Evolutionary conservation across 2,113 vertebrate species (phyloP).

Genomic region (Burhinus bistriatus): DNA sequence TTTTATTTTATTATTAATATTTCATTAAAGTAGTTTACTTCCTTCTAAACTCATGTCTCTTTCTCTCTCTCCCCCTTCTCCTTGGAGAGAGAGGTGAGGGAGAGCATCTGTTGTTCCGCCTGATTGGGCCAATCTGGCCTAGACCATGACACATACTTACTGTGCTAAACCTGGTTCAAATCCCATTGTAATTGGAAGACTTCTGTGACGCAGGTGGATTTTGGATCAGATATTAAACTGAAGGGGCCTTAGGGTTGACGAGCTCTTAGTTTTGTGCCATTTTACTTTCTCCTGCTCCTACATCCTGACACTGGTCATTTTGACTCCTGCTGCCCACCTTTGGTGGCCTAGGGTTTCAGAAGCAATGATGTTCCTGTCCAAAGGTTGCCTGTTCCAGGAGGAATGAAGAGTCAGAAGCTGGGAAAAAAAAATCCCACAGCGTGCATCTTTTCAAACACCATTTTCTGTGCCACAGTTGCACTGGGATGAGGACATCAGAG

Average conservation of each 20-base stretch:
- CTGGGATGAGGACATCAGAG: neutral
- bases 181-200: neutral
- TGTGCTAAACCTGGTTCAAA: neutral
- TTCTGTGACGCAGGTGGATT: neutral
- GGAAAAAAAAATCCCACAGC: neutral
- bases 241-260: neutral
- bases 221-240: neutral
- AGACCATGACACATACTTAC: no score
- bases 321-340: neutral
- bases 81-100: no score
- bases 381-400: neutral
- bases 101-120: no score
- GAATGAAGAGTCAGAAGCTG: neutral
- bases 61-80: no score
- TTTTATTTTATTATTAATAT: no score
- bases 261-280: neutral
- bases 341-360: neutral
- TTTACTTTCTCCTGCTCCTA: neutral
- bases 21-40: no score
- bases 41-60: no score
- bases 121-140: no score
- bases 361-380: neutral
- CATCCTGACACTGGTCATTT: neutral
- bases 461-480: neutral
- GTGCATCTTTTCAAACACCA: fast-evolving